A percentile compares a stretch with the other conserved stretches of the same genome.
Evolutionary conservation across 2,888 invertebrate genomes (phyloP).

Genomic region (Campoplex capitator): DNA sequence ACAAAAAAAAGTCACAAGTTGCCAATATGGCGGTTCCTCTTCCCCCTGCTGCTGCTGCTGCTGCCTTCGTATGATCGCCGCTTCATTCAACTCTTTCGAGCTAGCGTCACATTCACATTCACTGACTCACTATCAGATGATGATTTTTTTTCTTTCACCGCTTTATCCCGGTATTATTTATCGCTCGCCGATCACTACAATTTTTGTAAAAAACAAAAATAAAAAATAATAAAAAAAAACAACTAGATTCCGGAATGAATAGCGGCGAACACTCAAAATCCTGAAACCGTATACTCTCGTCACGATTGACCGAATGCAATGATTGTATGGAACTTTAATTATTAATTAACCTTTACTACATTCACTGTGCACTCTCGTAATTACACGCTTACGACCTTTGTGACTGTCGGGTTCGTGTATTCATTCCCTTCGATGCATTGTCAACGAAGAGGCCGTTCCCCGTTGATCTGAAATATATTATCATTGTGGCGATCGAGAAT

Average conservation of each 20-base stretch:
- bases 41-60: slow-evolving; percentile 59
- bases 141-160: slow-evolving; percentile 33
- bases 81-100: slow-evolving; percentile 41
- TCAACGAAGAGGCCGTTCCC: slow-evolving; percentile 56
- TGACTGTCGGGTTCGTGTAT: slow-evolving; percentile 17
- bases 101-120: slow-evolving; percentile 46
- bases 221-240: neutral
- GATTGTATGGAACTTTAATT: slow-evolving; percentile 24
- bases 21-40: slow-evolving; percentile 82
- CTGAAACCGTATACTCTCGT: neutral
- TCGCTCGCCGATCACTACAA: neutral
- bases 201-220: neutral
- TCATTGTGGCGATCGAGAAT: slow-evolving; percentile 5
- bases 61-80: slow-evolving; percentile 34
- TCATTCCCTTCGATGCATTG: neutral
- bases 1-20: slow-evolving; percentile 82
- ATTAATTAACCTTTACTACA: slow-evolving; percentile 13
- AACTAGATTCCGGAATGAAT: neutral
- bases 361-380: slow-evolving; percentile 17
- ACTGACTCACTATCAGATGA: slow-evolving; percentile 69
- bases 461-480: slow-evolving; percentile 50
- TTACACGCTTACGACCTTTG: slow-evolving; percentile 4
- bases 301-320: neutral
- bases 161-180: neutral
- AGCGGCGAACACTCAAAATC: neutral